A percentile compares a stretch with the other conserved stretches of the same genome.
These are phyloP conservation scores for Sinocyclocheilus maitianheensis DNA, from an alignment of 2,113 vertebrate species.

Conservation along the genomic window DNA sequence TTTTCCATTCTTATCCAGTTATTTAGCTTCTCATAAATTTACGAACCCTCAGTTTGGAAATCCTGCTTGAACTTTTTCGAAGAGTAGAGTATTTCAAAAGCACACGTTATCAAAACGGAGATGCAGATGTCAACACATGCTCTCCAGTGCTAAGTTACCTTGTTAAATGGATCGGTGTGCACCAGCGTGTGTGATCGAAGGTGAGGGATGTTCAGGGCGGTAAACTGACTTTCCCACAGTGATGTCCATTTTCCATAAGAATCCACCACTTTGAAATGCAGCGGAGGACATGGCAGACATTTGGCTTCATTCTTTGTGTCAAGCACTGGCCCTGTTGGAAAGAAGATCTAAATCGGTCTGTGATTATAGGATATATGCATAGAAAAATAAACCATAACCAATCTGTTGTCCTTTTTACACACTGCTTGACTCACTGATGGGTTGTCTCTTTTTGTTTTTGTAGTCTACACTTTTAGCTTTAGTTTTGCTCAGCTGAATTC, in stretches of 20 bases:
- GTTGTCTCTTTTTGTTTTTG: slow-evolving; percentile 53
- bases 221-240: slow-evolving; percentile 78
- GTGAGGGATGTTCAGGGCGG: slow-evolving; percentile 75
- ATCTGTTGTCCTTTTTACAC: not conserved
- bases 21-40: no score
- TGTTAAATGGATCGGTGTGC: slow-evolving; percentile 76
- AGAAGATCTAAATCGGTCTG: not conserved
- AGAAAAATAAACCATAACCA: not conserved
- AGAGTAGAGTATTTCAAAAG: no score
- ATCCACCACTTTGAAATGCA: slow-evolving; percentile 72
- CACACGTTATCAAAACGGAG: not conserved
- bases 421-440: slow-evolving; percentile 50
- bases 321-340: slow-evolving; percentile 43
- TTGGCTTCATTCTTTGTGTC: slow-evolving; percentile 34
- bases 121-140: not conserved
- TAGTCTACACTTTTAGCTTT: slow-evolving; percentile 41
- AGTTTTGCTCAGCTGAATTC: slow-evolving; percentile 56
- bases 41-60: not conserved
- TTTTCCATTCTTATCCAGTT: no score
- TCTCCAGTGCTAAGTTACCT: slow-evolving; percentile 64
- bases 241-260: slow-evolving; percentile 74
- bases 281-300: not conserved
- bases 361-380: not conserved
- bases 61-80: no score
- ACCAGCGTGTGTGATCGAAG: slow-evolving; percentile 80